These are phyloP conservation scores for Lepidurus arcticus DNA, from an alignment of 1,140 invertebrate species.

Conservation along the genomic window DNA sequence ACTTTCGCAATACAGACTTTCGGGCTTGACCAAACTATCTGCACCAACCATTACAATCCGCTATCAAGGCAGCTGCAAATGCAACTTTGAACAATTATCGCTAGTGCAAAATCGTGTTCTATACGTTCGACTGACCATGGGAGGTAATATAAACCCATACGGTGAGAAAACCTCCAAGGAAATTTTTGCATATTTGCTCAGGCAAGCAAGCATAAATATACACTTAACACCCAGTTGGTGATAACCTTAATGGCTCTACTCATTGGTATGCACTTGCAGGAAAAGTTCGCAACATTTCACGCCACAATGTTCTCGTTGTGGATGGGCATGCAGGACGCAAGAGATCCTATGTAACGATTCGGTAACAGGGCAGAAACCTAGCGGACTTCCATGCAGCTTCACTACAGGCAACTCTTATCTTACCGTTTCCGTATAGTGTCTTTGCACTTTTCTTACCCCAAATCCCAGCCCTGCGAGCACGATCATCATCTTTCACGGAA, in stretches of 20 bases:
- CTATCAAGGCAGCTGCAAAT: background rate
- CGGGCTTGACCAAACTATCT: background rate
- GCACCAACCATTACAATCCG: background rate
- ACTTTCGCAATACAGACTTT: too few species aligned
- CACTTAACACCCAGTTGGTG: conserved; percentile 14
- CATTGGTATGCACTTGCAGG: background rate
- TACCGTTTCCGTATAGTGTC: too few species aligned
- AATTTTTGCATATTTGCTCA: background rate
- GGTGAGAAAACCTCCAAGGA: background rate
- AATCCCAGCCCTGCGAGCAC: background rate
- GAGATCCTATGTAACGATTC: too few species aligned
- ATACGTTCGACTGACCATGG: background rate
- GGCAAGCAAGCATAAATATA: background rate
- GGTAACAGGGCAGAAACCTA: too few species aligned
- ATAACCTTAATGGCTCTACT: background rate
- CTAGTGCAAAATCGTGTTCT: background rate
- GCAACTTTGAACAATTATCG: background rate
- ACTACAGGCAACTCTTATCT: too few species aligned
- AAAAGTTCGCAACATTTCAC: background rate
- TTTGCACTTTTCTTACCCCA: background rate
- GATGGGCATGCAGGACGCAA: too few species aligned
- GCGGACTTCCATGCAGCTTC: too few species aligned
- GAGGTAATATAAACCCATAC: background rate
- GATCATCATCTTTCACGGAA: background rate
- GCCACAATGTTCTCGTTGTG: background rate